Evolutionary conservation across 2,888 invertebrate genomes (phyloP), one percentile per base, ranked within the genome.

Genomic region (Linnaemya tessellans): DNA sequence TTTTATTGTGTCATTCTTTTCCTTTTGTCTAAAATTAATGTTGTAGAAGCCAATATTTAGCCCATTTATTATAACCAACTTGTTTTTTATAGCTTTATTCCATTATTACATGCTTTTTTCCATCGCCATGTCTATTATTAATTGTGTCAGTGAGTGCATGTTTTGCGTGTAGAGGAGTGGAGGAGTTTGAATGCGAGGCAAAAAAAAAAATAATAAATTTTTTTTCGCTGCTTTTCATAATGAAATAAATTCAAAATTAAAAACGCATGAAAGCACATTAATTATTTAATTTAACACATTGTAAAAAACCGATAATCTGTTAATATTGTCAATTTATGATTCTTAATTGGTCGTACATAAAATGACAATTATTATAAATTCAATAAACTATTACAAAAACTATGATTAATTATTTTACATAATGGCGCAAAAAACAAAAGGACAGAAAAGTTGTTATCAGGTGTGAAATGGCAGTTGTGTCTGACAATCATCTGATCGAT

Each of bases 281-380:
- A 82, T 85, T 85, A 82, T 85, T 75, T 58, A 65, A 82, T 35
- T 85, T 79, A 75, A 82, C 85, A 82, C 75, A 67, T 79, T 82
- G 64, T 73, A 71, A 80, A 67, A 81, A 75, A 46, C 74, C 71
- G 79, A 85, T 85, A 85, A 85, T 85, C 85, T 85, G 85, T 85
- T 85, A 85, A 85, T 85, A 85, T 80, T 85, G 85, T 82, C 85
- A 71, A 79, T 82, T 75, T 82, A 85, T 82, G 85, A 80, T 80
- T 82, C 82, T 85, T 85, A 85, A 85, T 85, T 82, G 85, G 79
- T 85, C 74, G 79, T 82, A 80, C 65, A 82, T 85, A 79, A 82
- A 84, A 80, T 71, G 82, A 71, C 82, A 80, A 82, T 85, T 80
- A 80, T 82, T 56, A 82, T 71, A 60, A 65, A 82, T 71, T 78